Conservation (phyloP, 2,113 vertebrate species). For the Thunnus maccoyii region DNA sequence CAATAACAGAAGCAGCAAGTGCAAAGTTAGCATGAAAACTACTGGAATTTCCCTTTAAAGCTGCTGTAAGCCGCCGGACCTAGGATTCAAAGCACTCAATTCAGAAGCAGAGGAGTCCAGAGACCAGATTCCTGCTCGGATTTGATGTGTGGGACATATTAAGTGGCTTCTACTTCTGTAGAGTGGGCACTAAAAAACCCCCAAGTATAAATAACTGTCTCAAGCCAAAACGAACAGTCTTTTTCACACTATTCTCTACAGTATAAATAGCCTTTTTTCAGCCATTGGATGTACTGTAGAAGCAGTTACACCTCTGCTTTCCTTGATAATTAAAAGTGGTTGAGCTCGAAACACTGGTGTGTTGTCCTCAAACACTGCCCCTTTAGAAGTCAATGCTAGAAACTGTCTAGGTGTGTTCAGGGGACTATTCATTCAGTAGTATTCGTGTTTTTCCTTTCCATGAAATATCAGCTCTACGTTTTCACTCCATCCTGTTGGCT, state of each 20-base stretch:
- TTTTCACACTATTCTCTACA: conserved; percentile 24
- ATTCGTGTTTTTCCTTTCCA: conserved; percentile 67
- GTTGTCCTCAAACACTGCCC: conserved; percentile 62
- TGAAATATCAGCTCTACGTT: conserved; percentile 59
- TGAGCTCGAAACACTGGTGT: conserved; percentile 32
- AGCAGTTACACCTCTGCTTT: conserved; percentile 49
- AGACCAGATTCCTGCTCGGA: neutral
- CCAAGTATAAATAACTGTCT: conserved; percentile 8
- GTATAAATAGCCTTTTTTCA: conserved; percentile 21
- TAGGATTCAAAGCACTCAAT: neutral
- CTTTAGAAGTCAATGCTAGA: conserved; percentile 43
- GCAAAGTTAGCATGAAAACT: neutral
- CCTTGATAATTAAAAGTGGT: conserved; percentile 40
- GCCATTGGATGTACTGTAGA: neutral
- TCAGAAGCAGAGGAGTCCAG: conserved; percentile 3
- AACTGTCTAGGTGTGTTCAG: conserved; percentile 34
- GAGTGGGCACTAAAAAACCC: neutral
- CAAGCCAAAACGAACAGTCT: neutral
- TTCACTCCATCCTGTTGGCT: conserved; percentile 64
- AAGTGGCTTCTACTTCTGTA: neutral
- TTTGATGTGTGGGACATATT: conserved; percentile 11
- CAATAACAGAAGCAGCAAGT: too few relatives aligned
- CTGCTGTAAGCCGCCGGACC: neutral
- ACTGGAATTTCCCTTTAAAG: conserved; percentile 5
- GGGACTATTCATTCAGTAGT: conserved; percentile 64